A percentile compares a stretch with the other conserved stretches of the same genome.
These are phyloP conservation scores for Anguilla marmorata DNA, from an alignment of 2,797 vertebrate species.

Conservation along the genomic window DNA sequence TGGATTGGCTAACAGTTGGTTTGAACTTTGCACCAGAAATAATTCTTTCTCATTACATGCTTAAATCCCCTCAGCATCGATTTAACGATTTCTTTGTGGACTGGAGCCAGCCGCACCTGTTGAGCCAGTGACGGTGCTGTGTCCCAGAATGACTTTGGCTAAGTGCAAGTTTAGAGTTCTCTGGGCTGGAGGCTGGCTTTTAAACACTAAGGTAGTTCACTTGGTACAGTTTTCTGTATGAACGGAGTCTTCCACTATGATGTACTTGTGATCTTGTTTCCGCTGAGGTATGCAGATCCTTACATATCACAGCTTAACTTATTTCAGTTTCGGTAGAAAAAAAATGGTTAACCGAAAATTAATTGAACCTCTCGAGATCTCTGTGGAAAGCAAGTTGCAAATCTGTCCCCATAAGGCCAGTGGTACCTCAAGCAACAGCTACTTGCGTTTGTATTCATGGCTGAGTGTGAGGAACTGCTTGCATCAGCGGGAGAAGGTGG, in stretches of 20 bases:
- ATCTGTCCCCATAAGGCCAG: neutral
- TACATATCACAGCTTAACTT: neutral
- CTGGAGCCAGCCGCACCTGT: constrained; percentile 24
- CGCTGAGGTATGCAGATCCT: neutral
- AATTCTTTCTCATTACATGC: neutral
- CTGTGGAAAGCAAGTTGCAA: neutral
- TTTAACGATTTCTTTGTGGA: constrained; percentile 19
- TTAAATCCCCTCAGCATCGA: constrained; percentile 16
- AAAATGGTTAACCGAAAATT: neutral
- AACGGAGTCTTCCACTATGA: neutral
- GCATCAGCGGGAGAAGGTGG: neutral
- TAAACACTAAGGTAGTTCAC: neutral
- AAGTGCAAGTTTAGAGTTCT: neutral
- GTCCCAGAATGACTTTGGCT: neutral
- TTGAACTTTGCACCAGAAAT: neutral
- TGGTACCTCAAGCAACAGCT: neutral
- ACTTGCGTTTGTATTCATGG: neutral
- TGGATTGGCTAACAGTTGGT: constrained; percentile 16
- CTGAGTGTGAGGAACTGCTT: neutral
- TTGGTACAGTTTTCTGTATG: neutral
- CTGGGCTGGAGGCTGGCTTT: neutral
- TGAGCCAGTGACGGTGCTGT: constrained; percentile 6
- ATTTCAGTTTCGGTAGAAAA: neutral
- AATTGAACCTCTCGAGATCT: neutral
- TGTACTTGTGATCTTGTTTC: neutral